These are phyloP conservation scores for Circaetus gallicus DNA, from an alignment of 2,113 vertebrate genomes.

Conservation along the genomic window DNA sequence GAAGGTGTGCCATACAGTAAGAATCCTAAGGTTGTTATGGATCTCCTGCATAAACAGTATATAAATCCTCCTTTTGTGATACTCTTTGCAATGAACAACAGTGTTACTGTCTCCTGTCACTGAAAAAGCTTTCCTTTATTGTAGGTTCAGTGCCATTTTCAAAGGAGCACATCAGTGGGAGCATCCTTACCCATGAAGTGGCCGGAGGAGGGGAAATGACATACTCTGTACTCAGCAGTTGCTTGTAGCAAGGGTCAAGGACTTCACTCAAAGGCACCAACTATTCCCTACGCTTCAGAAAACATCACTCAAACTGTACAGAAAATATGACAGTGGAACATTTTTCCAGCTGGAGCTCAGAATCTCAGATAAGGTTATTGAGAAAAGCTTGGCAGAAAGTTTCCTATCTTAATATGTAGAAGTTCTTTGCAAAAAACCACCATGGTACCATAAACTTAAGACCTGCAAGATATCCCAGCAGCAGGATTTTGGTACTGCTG, in stretches of 20 bases:
- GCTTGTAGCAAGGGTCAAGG: not conserved
- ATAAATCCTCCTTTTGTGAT: not conserved
- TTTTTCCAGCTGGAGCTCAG: not conserved
- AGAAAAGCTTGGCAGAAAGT: not conserved
- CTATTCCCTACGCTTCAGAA: not conserved
- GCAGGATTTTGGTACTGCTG: not conserved
- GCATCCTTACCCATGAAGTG: not conserved
- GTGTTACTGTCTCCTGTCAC: fast-evolving
- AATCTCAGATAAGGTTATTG: not conserved
- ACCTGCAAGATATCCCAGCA: not conserved
- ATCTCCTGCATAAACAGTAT: not conserved
- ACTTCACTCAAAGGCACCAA: not conserved
- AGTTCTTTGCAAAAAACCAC: not conserved
- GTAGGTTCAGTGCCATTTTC: not conserved
- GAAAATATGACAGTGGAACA: not conserved
- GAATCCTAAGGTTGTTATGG: not conserved
- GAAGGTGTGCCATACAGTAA: not conserved
- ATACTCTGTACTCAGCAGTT: not conserved
- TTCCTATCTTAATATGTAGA: not conserved
- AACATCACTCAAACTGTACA: not conserved
- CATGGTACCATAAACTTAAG: not conserved
- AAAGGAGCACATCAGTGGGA: not conserved
- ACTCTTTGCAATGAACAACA: not conserved
- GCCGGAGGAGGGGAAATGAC: not conserved
- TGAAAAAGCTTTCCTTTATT: not conserved